A percentile compares a stretch with the other conserved stretches of the same genome.
phyloP scores from a whole-genome alignment of 35 echinoderm and acorn worm species.

The Apostichopus parvimensis region DNA sequence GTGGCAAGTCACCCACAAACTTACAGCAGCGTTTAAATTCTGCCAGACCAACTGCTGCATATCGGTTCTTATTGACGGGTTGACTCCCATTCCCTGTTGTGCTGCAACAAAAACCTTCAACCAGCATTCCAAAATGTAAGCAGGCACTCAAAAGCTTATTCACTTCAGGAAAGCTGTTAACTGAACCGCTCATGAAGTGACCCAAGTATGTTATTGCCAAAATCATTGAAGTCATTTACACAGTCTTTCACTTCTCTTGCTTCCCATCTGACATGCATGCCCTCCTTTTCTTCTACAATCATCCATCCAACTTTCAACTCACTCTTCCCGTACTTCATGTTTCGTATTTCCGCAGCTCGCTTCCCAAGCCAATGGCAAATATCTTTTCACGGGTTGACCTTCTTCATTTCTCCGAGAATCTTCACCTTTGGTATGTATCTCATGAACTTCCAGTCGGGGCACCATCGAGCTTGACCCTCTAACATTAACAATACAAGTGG shows the following conservation, averaged over 20 bases:
- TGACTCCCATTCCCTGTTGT: too few relatives aligned
- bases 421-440: conserved; percentile 10
- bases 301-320: neutral
- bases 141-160: too few relatives aligned
- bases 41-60: too few relatives aligned
- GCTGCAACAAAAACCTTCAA: too few relatives aligned
- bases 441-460: conserved; percentile 9
- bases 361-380: neutral
- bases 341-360: neutral
- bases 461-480: conserved; percentile 20
- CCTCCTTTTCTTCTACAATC: neutral
- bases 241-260: neutral
- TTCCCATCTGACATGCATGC: conserved; percentile 3
- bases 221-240: neutral
- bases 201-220: neutral
- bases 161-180: too few relatives aligned
- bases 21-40: too few relatives aligned
- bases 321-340: conserved; percentile 9
- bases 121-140: too few relatives aligned
- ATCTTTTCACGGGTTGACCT: neutral
- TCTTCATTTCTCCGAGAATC: neutral
- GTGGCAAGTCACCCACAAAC: too few relatives aligned
- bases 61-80: too few relatives aligned
- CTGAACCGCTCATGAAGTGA: neutral
- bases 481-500: conserved; percentile 4